Evolutionary conservation across 2,888 invertebrate species (phyloP), one percentile per base, ranked within the genome.

Genomic region (Ennomos fuscantarius): DNA sequence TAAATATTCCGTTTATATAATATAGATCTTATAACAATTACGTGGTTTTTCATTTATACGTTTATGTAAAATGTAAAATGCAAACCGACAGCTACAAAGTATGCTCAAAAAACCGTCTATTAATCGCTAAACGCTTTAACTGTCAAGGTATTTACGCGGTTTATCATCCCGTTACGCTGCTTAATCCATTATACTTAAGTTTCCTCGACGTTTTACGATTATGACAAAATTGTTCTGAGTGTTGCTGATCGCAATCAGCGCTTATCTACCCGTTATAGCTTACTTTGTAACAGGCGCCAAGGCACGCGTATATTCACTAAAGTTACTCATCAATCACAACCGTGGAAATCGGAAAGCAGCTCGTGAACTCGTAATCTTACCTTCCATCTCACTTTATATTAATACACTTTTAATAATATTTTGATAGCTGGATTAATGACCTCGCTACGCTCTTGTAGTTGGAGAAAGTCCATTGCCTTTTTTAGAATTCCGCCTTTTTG

Each of bases 401-500:
- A 68, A 67, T 62, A 55, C 43, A 62, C 66, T 67, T 71, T 77
- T 76, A 69, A 70, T 74, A 78, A 74, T 73, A 70, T 74, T 78
- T 67, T 70, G 72, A 79, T 79, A 55, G 55, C 62, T 69, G 58
- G 70, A 74, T 78, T 71, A 73, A 76, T 79, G 66, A 66, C 48
- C 35, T 45, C 53, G 15, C 55, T 67, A 70, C 68, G 66, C 43
- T 47, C 52, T 55, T 55, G 53, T 55, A 58, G 60, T 49, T 41
- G 48, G 63, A 67, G 68, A 68, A 63, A 69, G 70, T 62, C 40
- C 31, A 56, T 31, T 34, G 12, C 43, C 51, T 42, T 57, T 56
- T 65, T 50, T 51, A 47, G 50, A 49, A 37, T 47, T 55, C 11
- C 36, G 53, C 12, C 46, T 55, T 62, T 55, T 65, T 58, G 60